These are phyloP conservation scores for Scaptodrosophila latifasciaeformis DNA, from an alignment of 2,888 invertebrate species.

Conservation along the genomic window DNA sequence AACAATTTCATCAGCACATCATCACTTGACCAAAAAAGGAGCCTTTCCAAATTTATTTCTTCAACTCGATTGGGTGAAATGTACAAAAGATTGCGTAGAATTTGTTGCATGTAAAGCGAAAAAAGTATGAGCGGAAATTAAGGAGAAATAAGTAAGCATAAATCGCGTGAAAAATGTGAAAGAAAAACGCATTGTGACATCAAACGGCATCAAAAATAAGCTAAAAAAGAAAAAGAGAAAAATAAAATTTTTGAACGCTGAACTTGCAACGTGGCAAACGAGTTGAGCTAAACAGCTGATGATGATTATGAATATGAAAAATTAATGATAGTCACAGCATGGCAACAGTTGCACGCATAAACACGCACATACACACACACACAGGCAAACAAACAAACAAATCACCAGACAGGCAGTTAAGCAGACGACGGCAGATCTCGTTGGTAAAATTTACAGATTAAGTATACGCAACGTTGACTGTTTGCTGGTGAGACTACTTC, in stretches of 20 bases:
- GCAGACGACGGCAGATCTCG: not conserved
- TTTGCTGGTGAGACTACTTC: conserved; percentile 2
- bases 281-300: conserved; percentile 52
- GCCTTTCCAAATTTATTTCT: conserved; percentile 49
- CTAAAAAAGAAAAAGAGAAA: conserved; percentile 19
- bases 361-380: conserved; percentile 7
- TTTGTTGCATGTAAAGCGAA: conserved; percentile 45
- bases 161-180: conserved; percentile 68
- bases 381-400: not conserved
- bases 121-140: too few relatives aligned
- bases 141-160: conserved; percentile 47
- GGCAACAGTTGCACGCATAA: conserved; percentile 65
- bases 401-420: conserved; percentile 3
- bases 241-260: too few relatives aligned
- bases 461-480: conserved; percentile 65
- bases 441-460: conserved; percentile 48
- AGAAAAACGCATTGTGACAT: conserved; percentile 62
- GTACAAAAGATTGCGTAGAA: conserved; percentile 28
- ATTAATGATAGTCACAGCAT: conserved; percentile 69
- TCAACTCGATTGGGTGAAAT: conserved; percentile 15
- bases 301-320: conserved; percentile 70
- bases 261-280: conserved; percentile 34
- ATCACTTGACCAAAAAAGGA: conserved; percentile 55
- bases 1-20: conserved; percentile 49
- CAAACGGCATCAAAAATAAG: conserved; percentile 33